phyloP scores from a whole-genome alignment of 2,888 invertebrate species.

The Cephus pygmeus region DNA sequence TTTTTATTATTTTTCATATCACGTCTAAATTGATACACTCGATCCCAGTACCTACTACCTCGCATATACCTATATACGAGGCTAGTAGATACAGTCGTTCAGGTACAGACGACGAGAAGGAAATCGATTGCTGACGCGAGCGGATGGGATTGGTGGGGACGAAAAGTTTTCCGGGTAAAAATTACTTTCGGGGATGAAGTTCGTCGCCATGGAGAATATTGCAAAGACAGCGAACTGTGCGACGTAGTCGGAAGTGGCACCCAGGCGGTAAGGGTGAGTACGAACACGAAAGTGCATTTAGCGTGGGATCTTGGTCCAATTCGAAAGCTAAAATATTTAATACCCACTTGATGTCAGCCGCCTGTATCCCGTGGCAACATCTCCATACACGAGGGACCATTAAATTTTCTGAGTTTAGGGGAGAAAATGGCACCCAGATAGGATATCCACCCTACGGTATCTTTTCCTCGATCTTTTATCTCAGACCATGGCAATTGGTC shows the following conservation, averaged over 20 bases:
- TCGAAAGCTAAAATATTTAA: constrained; percentile 44
- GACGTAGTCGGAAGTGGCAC: constrained; percentile 12
- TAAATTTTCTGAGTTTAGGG: constrained; percentile 28
- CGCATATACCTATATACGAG: not conserved
- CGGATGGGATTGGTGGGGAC: not conserved
- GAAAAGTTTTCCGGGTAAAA: constrained; percentile 24
- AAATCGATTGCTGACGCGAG: constrained; percentile 1
- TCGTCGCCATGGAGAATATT: constrained; percentile 4
- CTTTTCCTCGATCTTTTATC: constrained; percentile 24
- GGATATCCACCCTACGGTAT: not conserved
- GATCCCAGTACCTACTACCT: not conserved
- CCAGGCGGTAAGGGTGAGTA: constrained; percentile 11
- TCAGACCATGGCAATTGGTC: not conserved
- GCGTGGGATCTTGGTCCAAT: constrained; percentile 41
- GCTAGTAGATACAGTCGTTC: not conserved
- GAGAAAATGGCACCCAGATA: constrained; percentile 20
- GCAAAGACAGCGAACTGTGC: not conserved
- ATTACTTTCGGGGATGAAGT: constrained; percentile 19
- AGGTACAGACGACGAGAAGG: not conserved
- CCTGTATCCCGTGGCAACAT: constrained; percentile 25
- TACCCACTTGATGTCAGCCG: constrained; percentile 29
- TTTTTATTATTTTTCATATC: no score
- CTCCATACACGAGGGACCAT: constrained; percentile 35
- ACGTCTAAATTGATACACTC: not conserved
- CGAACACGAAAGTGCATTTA: constrained; percentile 39